Evolutionary conservation across 2,797 vertebrate species (phyloP).

Genomic region (Anabacerthia variegaticeps): DNA sequence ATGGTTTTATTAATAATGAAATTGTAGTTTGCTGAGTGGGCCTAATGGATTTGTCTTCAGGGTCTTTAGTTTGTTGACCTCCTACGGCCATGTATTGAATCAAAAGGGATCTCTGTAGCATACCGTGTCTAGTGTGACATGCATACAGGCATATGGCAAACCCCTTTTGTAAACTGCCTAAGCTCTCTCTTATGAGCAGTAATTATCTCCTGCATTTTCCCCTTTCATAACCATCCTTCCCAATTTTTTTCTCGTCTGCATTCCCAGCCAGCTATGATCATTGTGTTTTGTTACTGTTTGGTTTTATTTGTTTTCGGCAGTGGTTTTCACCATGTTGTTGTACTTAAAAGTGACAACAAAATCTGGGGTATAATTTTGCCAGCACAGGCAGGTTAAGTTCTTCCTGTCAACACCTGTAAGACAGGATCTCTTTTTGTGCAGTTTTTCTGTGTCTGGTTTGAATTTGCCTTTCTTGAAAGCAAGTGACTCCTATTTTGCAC

Average conservation of each 20-base stretch:
- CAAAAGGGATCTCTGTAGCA: not conserved
- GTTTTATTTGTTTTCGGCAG: not conserved
- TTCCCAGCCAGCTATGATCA: not conserved
- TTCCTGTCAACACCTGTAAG: not conserved
- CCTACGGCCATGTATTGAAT: not conserved
- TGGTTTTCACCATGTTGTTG: rapidly evolving
- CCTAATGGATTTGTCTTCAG: not conserved
- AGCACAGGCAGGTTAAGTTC: not conserved
- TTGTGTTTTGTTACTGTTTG: not conserved
- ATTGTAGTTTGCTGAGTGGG: not conserved
- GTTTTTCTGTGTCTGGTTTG: not conserved
- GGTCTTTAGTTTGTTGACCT: not conserved
- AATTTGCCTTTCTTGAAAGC: not conserved
- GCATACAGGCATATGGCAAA: not conserved
- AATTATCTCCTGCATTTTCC: not conserved
- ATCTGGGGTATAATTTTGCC: not conserved
- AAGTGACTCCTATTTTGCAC: not conserved
- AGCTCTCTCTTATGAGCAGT: not conserved
- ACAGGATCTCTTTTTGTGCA: not conserved
- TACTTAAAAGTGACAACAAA: not conserved
- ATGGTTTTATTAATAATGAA: not conserved
- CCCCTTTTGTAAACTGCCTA: not conserved
- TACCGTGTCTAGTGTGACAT: not conserved
- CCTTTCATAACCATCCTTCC: not conserved
- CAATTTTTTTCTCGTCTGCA: not conserved